These are phyloP conservation scores for Nephrotoma flavescens DNA, from an alignment of 2,888 invertebrate genomes.

Conservation along the genomic window DNA sequence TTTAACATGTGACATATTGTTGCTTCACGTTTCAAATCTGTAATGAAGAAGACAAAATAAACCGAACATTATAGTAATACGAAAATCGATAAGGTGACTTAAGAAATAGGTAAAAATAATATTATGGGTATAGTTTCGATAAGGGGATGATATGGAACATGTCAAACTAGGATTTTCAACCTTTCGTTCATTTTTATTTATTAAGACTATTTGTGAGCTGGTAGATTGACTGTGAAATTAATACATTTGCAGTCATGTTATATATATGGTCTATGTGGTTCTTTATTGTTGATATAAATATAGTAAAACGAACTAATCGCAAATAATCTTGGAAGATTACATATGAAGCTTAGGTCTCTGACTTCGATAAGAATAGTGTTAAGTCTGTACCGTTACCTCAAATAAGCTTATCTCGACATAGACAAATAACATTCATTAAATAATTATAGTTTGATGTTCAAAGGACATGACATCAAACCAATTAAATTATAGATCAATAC, in stretches of 20 bases:
- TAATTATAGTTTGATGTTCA: too few species aligned
- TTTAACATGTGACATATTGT: constrained; percentile 98
- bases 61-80: background rate
- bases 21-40: constrained; percentile 95
- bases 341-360: too few species aligned
- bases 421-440: too few species aligned
- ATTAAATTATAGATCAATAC: too few species aligned
- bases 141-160: background rate
- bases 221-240: background rate
- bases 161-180: background rate
- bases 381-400: too few species aligned
- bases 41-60: constrained; percentile 23
- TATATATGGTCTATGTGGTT: background rate
- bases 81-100: background rate
- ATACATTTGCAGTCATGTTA: background rate
- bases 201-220: background rate
- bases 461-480: too few species aligned
- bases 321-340: too few species aligned
- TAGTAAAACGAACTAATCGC: background rate
- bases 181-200: background rate
- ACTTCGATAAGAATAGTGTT: too few species aligned
- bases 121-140: background rate
- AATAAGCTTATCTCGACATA: too few species aligned
- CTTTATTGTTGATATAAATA: background rate
- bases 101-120: background rate